A percentile compares a stretch with the other conserved stretches of the same genome.
Evolutionary conservation across 1,140 invertebrate genomes (phyloP).

Genomic region (Berghia stephanieae): DNA sequence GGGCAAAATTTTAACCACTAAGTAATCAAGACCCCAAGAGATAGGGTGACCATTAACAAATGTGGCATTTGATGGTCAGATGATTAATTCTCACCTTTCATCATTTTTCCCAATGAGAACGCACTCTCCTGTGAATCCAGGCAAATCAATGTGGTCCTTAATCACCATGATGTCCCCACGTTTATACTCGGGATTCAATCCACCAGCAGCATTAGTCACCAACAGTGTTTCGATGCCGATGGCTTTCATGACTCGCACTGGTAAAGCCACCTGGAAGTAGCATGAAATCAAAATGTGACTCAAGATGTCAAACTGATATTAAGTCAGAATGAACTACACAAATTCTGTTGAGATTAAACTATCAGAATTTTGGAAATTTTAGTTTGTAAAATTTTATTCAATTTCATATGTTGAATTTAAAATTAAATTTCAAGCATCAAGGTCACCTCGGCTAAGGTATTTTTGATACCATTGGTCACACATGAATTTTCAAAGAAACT

Average conservation of each 20-base stretch:
- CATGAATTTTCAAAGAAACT: too few relatives aligned
- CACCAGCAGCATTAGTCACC: constrained; percentile 94
- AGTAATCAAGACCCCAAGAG: too few relatives aligned
- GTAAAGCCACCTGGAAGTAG: constrained; percentile 89
- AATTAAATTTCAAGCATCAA: too few relatives aligned
- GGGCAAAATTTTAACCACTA: too few relatives aligned
- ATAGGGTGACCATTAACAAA: too few relatives aligned
- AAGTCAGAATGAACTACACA: constrained; percentile 33
- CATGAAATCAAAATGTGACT: too few relatives aligned
- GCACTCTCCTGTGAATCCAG: constrained; percentile 85
- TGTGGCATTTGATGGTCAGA: too few relatives aligned
- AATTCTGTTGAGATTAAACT: too few relatives aligned
- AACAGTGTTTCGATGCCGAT: constrained; percentile 87
- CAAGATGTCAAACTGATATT: constrained; percentile 19
- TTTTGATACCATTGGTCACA: too few relatives aligned
- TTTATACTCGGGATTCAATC: constrained; percentile 83
- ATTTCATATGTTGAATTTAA: too few relatives aligned
- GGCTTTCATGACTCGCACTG: constrained; percentile 93
- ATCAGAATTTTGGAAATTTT: too few relatives aligned
- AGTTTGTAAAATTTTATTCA: not conserved
- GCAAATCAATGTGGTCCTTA: constrained; percentile 93
- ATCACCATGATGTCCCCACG: constrained; percentile 96
- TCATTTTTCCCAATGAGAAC: constrained; percentile 93
- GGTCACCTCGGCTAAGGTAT: too few relatives aligned
- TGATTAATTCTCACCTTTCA: constrained; percentile 73